Conservation (phyloP, 2,888 invertebrate species). For the Phortica magna region DNA sequence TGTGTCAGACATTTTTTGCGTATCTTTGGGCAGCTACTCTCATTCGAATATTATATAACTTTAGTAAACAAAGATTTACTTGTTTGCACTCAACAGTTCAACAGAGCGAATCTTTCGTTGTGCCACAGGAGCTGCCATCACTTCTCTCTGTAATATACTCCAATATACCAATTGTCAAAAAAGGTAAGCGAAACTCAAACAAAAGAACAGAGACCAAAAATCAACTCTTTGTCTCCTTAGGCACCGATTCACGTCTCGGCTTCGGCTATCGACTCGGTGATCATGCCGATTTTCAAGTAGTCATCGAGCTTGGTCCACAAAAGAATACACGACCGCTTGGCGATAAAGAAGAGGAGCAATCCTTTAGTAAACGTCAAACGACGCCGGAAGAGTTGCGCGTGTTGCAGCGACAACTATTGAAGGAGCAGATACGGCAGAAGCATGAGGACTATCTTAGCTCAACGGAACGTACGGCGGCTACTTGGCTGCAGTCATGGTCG, state of each 20-base stretch:
- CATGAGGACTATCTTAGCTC: constrained; percentile 78
- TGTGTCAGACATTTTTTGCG: background rate
- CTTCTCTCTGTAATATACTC: constrained; percentile 88
- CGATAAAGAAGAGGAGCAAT: constrained; percentile 68
- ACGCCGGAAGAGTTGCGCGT: constrained; percentile 61
- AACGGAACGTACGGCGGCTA: constrained; percentile 63
- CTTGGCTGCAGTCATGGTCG: constrained; percentile 82
- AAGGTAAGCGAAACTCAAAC: constrained; percentile 80
- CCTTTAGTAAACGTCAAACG: constrained; percentile 75
- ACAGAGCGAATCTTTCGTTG: constrained; percentile 81
- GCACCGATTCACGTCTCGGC: constrained; percentile 88
- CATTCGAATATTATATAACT: background rate
- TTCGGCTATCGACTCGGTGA: constrained; percentile 89
- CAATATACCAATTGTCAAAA: constrained; percentile 90
- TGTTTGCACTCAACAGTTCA: constrained; percentile 75
- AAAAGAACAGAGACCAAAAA: constrained; percentile 1
- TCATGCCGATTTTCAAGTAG: constrained; percentile 88
- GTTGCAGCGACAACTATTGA: constrained; percentile 49
- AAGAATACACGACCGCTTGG: constrained; percentile 85
- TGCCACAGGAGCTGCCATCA: constrained; percentile 90
- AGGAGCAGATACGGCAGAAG: constrained; percentile 69
- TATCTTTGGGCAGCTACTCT: too few relatives aligned
- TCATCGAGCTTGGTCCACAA: constrained; percentile 88
- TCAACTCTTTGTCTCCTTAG: constrained; percentile 76
- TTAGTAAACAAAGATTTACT: background rate